A percentile compares a stretch with the other conserved stretches of the same genome.
phyloP scores from a whole-genome alignment of 1,140 invertebrate species.

The Latrodectus geometricus region DNA sequence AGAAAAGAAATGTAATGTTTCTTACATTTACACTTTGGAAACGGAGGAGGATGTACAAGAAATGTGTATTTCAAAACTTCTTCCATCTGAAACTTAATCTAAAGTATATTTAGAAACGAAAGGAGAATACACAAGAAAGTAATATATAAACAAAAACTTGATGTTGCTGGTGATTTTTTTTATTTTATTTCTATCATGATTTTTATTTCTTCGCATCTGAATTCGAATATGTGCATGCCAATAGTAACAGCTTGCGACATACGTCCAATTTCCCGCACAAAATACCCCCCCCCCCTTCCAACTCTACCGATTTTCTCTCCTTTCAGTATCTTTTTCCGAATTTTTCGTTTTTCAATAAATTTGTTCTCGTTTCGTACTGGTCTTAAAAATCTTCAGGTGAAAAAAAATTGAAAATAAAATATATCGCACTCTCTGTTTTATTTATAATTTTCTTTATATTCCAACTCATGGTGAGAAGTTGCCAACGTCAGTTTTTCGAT shows the following conservation, averaged over 20 bases:
- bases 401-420: neutral
- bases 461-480: neutral
- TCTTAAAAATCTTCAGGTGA: neutral
- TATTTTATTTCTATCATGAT: neutral
- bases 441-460: neutral
- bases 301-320: neutral
- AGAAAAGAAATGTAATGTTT: neutral
- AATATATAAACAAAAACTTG: neutral
- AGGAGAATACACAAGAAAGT: neutral
- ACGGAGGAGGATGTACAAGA: neutral
- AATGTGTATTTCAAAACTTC: neutral
- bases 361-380: neutral
- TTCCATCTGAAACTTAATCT: neutral
- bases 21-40: neutral
- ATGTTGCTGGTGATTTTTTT: neutral
- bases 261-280: constrained; percentile 26
- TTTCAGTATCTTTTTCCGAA: too few relatives aligned
- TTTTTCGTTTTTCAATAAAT: neutral
- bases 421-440: neutral
- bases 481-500: constrained; percentile 18
- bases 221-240: neutral
- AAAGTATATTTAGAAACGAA: neutral
- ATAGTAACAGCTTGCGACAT: constrained; percentile 7
- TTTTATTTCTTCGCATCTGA: neutral
- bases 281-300: neutral